Conservation (phyloP, 1,140 invertebrate species). For the Drosophila kurseongensis region DNA sequence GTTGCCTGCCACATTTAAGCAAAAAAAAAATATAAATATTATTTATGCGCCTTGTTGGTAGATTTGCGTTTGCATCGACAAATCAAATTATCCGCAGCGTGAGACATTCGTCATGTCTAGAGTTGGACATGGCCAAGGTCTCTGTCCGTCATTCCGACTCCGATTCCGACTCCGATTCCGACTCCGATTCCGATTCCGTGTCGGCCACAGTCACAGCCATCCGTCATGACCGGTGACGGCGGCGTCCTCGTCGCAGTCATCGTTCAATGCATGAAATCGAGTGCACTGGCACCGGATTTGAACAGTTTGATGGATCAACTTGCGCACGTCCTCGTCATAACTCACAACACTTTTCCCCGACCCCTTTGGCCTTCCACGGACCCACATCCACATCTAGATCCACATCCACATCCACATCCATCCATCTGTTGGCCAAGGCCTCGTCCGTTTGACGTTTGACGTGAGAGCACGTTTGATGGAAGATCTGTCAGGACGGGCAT, state of each 20-base stretch:
- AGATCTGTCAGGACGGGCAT: constrained; percentile 74
- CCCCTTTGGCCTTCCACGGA: constrained; percentile 18
- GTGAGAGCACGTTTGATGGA: constrained; percentile 78
- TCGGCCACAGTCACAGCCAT: constrained; percentile 77
- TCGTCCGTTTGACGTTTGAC: constrained; percentile 76
- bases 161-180: constrained; percentile 16
- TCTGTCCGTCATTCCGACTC: constrained; percentile 24
- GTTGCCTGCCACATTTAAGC: constrained; percentile 7
- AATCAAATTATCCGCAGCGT: constrained; percentile 67
- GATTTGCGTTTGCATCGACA: constrained; percentile 70
- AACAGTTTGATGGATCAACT: constrained; percentile 82
- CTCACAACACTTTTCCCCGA: constrained; percentile 71
- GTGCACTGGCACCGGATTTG: constrained; percentile 73
- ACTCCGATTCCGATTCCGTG: constrained; percentile 38
- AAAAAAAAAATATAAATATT: constrained; percentile 21
- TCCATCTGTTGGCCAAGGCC: constrained; percentile 58
- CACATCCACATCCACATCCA: constrained; percentile 4
- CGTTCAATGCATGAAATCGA: constrained; percentile 66
- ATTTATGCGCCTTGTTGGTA: constrained; percentile 28
- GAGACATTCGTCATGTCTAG: constrained; percentile 70
- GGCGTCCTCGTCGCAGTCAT: constrained; percentile 59
- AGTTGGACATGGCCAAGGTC: constrained; percentile 28
- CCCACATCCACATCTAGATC: constrained; percentile 6
- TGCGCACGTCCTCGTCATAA: constrained; percentile 78
- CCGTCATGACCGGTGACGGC: constrained; percentile 67